Evolutionary conservation across 1,140 invertebrate species (phyloP), one percentile per base, ranked within the genome.

Genomic region (Sycophaga agraensis): DNA sequence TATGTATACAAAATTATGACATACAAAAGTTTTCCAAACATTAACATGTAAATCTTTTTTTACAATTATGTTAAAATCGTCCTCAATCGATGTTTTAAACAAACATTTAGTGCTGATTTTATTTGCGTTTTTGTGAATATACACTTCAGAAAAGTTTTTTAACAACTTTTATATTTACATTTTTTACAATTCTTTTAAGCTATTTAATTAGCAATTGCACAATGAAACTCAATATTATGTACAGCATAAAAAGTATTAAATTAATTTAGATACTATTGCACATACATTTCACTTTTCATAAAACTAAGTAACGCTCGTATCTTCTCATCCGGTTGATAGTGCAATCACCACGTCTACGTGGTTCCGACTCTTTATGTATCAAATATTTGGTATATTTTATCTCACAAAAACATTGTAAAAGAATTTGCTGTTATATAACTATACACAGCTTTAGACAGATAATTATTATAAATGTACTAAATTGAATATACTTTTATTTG

Each of bases 401-500:
- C 14, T 4, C 40, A 43, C 21, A 31, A 42, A 59, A 58, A 50
- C 37, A 12, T 42, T 59, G 22, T 14, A 59, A 50, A 51, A 50
- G 17, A 22, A 43, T 51, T 35, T 7, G 17, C 19, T 35, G 17
- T 21, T 24, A 26, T 31, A n/a, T 31, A 49, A 28, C 46, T 50
- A 59, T 11, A 17, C 14, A 7, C 46, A 59, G 28, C 57, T 59
- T 59, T 43, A 59, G 48, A 40, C 12, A 59, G 48, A 59, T n/a
- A n/a, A n/a, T n/a, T n/a, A n/a, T n/a, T n/a, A n/a, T n/a, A n/a
- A n/a, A n/a, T n/a, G n/a, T n/a, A n/a, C n/a, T n/a, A n/a, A n/a
- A n/a, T n/a, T n/a, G 9, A 16, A 28, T 28, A 11, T 26, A 21
- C 16, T 45, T 35, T 56, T 22, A 35, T 56, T 16, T 11, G n/a